Evolutionary conservation across 2,797 vertebrate species (phyloP), one percentile per base, ranked within the genome.

Genomic region (Silurus lanzhouensis): DNA sequence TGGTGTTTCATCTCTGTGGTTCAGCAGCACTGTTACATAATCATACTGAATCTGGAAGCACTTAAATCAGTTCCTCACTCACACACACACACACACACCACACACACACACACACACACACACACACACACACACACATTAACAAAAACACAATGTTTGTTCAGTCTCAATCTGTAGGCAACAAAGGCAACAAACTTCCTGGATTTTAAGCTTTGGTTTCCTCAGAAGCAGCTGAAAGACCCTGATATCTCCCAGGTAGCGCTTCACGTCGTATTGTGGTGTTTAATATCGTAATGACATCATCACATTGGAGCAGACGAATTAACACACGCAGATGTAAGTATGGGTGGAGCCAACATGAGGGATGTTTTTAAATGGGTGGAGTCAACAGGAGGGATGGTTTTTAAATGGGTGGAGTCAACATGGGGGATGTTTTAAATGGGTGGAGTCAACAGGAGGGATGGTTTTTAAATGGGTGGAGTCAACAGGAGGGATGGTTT

Each of bases 141-240:
- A 48, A 27, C 14, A 25, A 15, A 77, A 7, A 60, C 75, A 77
- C 83, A 85, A 89, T 88, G 87, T 88, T 89, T 83, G 85, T 64
- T 85, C 80, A 88, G 66, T 74, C 58, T 78, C 79, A 84, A 80
- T 46, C n/a, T 76, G 57, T n/a, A 31, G 31, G 31, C 31, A 31
- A 31, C 31, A 63, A 74, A 1, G 66, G 66, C 20, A 38, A 44
- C 48, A 83, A 57, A 55, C 13, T 71, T 80, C 57, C 76, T 52
- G 67, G 57, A 27, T 71, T 27, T 71, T 55, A 71, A 63, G 77
- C 44, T 79, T 1, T 12, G 0, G 7, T 79, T 22, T 61, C 31
- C 58, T 79, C 31, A 22, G 58, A 46, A 79, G 8, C 57, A 63
- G 31, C 20, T 15, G 12, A 79, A 27, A 78, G 15, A 1, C 2